Base-by-base conservation (phyloP, 2,888 invertebrate genomes). In the Helleia helle region DNA sequence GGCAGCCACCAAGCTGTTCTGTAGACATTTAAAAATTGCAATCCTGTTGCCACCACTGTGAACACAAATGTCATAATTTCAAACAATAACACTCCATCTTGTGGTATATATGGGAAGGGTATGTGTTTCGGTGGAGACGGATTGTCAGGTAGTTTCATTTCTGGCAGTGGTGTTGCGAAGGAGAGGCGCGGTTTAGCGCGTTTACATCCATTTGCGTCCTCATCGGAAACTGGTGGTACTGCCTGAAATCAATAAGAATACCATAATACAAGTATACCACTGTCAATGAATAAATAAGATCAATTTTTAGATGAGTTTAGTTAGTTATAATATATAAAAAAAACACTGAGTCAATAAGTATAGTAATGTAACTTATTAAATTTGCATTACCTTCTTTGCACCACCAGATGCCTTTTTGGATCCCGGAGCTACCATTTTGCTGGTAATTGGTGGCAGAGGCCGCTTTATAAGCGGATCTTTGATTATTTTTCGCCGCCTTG, bases 1-100 rank as follows among this genome's bases (percentile, higher is more conserved):
- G 97, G 96, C 39, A 98, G 73, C 99, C 99, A 99, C 97, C 97
- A 99, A 8, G 95, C 93, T 1, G 96, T 97, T 54, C 96, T 90
- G 65, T 99, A 99, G 25, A 99, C 87, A 80, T 99, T 96, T 28
- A 99, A 86, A 65, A 97, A 95, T 77, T 99, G 99, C 41, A 97
- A 86, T 40, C 91, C 91, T 13, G 94, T 90, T 0, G 93, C 91
- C 29, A 93, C 87, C 15, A 92, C 71, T 0, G 92, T 92, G 65
- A 94, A 95, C 7, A 92, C 73, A 67, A 96, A 92, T 65, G 95
- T 91, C 60, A 96, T 88, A 1, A 90, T 79, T 74, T 98, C 97
- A 80, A 96, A 97, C 38, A 91, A 83, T 36, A 97, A 68, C 52
- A 94, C 93, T 37, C 92, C 91, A 54, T 95, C 93, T 17, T 89